phyloP scores from a whole-genome alignment of 1,140 invertebrate genomes.

The Marisa cornuarietis region DNA sequence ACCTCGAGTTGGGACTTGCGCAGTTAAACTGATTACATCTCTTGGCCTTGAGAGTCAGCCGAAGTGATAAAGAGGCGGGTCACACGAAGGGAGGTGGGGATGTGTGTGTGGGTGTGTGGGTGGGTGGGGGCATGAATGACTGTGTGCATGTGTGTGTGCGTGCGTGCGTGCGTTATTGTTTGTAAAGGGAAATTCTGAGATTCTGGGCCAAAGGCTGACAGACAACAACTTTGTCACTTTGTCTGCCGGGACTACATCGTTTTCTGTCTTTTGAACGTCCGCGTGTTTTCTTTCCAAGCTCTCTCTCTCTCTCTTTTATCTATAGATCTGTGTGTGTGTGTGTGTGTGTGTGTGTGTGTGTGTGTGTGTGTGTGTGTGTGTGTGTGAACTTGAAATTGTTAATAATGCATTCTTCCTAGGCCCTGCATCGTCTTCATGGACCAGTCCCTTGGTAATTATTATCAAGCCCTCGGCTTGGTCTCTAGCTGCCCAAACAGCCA shows the following conservation, averaged over 20 bases:
- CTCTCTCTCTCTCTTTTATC: too few species aligned
- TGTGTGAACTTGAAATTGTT: not conserved
- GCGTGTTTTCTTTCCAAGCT: too few species aligned
- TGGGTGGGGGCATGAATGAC: not conserved
- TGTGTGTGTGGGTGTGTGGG: not conserved
- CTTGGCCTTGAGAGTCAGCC: not conserved
- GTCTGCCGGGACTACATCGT: too few species aligned
- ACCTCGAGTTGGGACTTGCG: constrained; percentile 8
- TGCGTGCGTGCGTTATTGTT: not conserved
- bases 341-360: not conserved
- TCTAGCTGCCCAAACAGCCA: too few species aligned
- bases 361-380: constrained; percentile 7
- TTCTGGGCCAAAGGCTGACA: too few species aligned
- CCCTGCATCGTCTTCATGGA: too few species aligned
- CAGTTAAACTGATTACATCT: constrained; percentile 31
- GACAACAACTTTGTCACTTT: too few species aligned
- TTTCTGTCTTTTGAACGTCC: too few species aligned
- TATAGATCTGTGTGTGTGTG: not conserved
- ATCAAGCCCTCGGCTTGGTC: too few species aligned
- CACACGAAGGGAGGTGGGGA: not conserved
- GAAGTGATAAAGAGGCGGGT: not conserved
- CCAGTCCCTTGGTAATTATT: too few species aligned
- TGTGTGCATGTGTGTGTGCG: constrained; percentile 6
- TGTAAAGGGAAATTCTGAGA: not conserved
- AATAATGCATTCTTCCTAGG: too few species aligned